Conservation (phyloP, 37 sponge, comb jelly and placozoan genomes). For the Aphrocallistes beatrix region DNA sequence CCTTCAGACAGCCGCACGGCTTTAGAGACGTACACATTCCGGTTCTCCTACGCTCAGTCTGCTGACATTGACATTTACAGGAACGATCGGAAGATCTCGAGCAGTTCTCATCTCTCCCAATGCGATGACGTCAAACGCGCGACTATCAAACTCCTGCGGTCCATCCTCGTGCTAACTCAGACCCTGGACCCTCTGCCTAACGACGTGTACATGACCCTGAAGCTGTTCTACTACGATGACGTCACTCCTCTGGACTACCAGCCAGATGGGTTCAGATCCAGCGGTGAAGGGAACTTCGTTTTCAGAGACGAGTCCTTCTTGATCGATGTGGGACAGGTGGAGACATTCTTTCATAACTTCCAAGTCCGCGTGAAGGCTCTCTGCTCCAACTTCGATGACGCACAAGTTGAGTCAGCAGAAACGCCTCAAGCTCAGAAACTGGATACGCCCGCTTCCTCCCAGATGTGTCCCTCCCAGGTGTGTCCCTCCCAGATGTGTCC, state of each 20-base stretch:
- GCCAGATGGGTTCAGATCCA: conserved; percentile 59
- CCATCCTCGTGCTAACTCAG: conserved; percentile 85
- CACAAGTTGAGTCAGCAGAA: background rate
- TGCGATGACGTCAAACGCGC: conserved; percentile 23
- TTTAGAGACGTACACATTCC: conserved; percentile 50
- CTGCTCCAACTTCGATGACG: background rate
- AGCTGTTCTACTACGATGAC: conserved; percentile 72
- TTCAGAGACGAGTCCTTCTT: conserved; percentile 46
- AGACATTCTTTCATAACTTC: conserved; percentile 24
- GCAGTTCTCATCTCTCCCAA: background rate
- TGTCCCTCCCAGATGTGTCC: too few species aligned
- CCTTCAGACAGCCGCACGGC: conserved; percentile 28
- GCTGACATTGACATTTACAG: conserved; percentile 14
- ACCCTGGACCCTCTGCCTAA: conserved; percentile 75
- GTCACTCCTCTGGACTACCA: conserved; percentile 76
- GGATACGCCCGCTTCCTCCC: background rate
- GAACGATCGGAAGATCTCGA: background rate
- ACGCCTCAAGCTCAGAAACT: background rate
- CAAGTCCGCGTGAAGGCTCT: background rate
- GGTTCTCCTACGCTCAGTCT: conserved; percentile 26
- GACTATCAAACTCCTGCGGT: conserved; percentile 71
- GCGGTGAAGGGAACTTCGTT: conserved; percentile 27
- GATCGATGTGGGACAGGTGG: conserved; percentile 55
- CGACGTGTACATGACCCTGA: conserved; percentile 90
- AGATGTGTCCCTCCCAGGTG: background rate